Evolutionary conservation across 2,113 vertebrate genomes (phyloP).

Genomic region (Anser brachyrhynchus): DNA sequence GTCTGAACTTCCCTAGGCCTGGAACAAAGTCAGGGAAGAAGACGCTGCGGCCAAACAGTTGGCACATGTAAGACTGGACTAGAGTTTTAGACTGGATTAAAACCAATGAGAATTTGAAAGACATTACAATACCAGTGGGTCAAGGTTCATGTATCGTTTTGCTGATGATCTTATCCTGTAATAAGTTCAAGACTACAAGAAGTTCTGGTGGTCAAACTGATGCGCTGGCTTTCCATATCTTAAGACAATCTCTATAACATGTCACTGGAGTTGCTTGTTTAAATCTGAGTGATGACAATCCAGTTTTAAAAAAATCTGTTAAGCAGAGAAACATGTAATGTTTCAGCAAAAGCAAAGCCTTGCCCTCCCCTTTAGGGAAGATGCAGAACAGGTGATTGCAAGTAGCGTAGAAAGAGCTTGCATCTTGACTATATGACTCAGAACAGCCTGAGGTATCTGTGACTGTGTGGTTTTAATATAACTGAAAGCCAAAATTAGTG

Average conservation of each 20-base stretch:
- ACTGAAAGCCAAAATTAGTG: neutral
- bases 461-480: neutral
- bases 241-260: neutral
- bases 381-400: neutral
- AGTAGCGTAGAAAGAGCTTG: neutral
- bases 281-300: neutral
- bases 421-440: neutral
- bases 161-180: neutral
- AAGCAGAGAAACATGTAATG: accelerated
- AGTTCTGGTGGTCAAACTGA: neutral
- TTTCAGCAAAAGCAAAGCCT: neutral
- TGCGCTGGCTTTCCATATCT: neutral
- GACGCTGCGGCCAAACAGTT: neutral
- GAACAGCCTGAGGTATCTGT: neutral
- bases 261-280: neutral
- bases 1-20: neutral
- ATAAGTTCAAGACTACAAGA: neutral
- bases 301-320: neutral
- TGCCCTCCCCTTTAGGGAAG: neutral
- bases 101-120: neutral
- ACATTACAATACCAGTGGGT: neutral
- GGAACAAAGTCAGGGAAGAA: neutral
- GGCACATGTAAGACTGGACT: no score
- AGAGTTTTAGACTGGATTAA: neutral
- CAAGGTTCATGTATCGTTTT: neutral